phyloP scores from a whole-genome alignment of 30 jellyfish, hydroid and myxozoan species.

The Catostylus mosaicus region DNA sequence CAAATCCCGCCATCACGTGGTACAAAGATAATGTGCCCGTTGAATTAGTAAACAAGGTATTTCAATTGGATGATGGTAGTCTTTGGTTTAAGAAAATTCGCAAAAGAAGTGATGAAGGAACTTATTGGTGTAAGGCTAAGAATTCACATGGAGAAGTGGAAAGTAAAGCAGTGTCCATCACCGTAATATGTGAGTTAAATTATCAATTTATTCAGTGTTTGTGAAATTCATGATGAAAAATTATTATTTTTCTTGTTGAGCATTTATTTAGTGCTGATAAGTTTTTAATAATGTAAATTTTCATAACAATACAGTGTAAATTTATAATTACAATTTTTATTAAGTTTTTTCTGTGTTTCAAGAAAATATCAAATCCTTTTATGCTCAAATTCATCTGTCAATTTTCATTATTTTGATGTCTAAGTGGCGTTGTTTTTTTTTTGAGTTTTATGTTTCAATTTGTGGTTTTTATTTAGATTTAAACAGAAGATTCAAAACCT shows the following conservation, averaged over 20 bases:
- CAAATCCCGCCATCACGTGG: slow-evolving; percentile 87
- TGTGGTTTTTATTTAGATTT: slow-evolving; percentile 36
- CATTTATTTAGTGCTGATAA: no score
- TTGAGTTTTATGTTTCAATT: not conserved
- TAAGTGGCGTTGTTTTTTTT: not conserved
- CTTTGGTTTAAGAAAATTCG: slow-evolving; percentile 58
- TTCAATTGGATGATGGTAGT: slow-evolving; percentile 16
- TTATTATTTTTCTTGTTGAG: no score
- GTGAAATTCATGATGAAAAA: no score
- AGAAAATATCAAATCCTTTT: no score
- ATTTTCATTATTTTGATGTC: no score
- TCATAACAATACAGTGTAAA: no score
- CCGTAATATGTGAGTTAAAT: slow-evolving; percentile 66
- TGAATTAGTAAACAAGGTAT: slow-evolving; percentile 7
- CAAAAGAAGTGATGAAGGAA: slow-evolving; percentile 69
- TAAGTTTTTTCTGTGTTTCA: not conserved
- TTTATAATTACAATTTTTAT: no score
- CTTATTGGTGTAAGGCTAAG: slow-evolving; percentile 70
- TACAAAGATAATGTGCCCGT: slow-evolving; percentile 58
- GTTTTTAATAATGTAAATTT: no score
- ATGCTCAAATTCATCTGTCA: not conserved
- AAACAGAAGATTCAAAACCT: slow-evolving; percentile 37
- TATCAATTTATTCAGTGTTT: no score
- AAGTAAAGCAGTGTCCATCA: slow-evolving; percentile 69
- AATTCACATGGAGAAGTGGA: slow-evolving; percentile 66